Evolutionary conservation across 2,888 invertebrate genomes (phyloP).

Genomic region (Ophion slaviceki): DNA sequence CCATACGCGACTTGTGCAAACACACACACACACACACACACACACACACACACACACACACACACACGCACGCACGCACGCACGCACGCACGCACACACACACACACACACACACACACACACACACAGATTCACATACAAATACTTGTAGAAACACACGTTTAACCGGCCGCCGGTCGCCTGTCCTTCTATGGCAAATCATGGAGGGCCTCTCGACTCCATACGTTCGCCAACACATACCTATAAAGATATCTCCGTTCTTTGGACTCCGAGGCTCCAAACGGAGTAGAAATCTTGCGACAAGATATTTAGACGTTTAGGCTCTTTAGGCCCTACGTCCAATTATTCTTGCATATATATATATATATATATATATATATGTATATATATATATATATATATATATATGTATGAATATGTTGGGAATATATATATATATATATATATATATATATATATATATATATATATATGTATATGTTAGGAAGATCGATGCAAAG

Average conservation of each 20-base stretch:
- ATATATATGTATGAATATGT: no score
- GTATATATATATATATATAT: not conserved
- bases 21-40: not conserved
- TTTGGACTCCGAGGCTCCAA: constrained; percentile 14
- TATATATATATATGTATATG: no score
- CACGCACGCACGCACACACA: no score
- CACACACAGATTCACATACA: not conserved
- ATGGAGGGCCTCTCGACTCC: constrained; percentile 61
- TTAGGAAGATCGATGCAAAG: no score
- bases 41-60: not conserved
- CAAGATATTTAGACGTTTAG: constrained; percentile 60
- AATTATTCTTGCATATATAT: constrained; percentile 10
- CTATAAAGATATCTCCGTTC: constrained; percentile 56
- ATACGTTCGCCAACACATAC: constrained; percentile 69
- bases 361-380: not conserved
- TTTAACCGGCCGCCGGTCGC: constrained; percentile 75
- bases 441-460: no score
- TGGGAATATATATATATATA: no score
- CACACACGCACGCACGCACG: no score
- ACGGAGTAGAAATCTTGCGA: constrained; percentile 40
- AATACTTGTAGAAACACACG: constrained; percentile 38
- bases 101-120: not conserved
- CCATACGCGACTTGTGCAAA: constrained; percentile 60
- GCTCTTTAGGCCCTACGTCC: constrained; percentile 24
- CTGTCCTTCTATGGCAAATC: constrained; percentile 79